These are phyloP conservation scores for Sorex araneus DNA, from an alignment of 2,113 vertebrate genomes.

Conservation along the genomic window DNA sequence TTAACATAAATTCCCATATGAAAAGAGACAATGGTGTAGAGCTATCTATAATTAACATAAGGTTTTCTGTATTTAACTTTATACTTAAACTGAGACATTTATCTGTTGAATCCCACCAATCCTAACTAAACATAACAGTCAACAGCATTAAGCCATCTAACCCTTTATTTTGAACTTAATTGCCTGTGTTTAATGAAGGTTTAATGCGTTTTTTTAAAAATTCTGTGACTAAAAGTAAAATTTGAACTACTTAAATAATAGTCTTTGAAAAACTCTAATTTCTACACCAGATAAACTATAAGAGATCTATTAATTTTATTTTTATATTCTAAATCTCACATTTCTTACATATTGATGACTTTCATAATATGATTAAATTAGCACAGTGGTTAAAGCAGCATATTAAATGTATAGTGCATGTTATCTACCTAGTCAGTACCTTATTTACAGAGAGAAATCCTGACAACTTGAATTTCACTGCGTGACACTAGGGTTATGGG, in stretches of 20 bases:
- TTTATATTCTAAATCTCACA: background rate
- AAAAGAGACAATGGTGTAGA: constrained; percentile 56
- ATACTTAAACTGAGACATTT: constrained; percentile 64
- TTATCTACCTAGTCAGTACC: background rate
- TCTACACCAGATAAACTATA: background rate
- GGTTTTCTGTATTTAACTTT: constrained; percentile 19
- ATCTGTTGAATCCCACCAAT: constrained; percentile 59
- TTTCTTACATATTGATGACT: background rate
- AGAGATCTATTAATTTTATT: background rate
- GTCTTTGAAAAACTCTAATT: constrained; percentile 23
- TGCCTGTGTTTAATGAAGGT: background rate
- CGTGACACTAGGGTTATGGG: background rate
- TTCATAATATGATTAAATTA: background rate
- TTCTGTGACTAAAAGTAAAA: constrained; percentile 61
- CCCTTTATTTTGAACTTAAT: constrained; percentile 4
- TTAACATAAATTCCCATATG: constrained; percentile 61
- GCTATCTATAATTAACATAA: constrained; percentile 68
- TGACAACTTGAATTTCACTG: background rate
- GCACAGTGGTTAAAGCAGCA: background rate
- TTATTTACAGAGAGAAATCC: background rate
- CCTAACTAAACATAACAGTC: constrained; percentile 32
- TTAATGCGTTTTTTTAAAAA: background rate
- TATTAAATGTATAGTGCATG: background rate
- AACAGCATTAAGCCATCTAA: constrained; percentile 4
- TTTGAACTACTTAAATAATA: background rate